Conservation (phyloP, 2,797 vertebrate genomes). For the Rhincodon typus region DNA sequence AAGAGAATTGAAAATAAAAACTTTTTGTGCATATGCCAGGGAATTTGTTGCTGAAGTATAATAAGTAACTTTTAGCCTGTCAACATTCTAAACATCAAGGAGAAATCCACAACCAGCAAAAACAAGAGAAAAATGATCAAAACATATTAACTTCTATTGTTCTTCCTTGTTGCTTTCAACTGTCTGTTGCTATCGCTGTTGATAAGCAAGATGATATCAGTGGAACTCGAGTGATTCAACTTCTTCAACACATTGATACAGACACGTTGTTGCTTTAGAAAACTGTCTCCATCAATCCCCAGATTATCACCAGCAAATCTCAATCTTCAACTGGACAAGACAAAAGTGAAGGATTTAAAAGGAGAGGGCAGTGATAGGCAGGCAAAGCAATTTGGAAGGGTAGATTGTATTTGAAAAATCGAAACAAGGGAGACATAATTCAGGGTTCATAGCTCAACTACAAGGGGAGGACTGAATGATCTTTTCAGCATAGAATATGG, state of each 20-base stretch:
- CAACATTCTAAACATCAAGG: not conserved
- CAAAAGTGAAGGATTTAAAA: not conserved
- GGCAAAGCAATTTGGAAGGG: not conserved
- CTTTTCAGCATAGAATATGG: not conserved
- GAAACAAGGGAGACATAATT: too few relatives aligned
- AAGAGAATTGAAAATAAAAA: not conserved
- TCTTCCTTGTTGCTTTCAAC: not conserved
- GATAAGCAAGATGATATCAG: not conserved
- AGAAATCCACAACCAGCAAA: not conserved
- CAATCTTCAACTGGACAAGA: not conserved
- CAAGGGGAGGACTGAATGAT: not conserved
- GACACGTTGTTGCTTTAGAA: not conserved
- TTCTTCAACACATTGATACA: not conserved
- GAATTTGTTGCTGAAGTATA: not conserved
- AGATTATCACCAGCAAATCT: not conserved
- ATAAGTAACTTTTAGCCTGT: not conserved
- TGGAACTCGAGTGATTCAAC: not conserved
- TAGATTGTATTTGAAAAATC: not conserved
- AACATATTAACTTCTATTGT: not conserved
- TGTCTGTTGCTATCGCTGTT: not conserved
- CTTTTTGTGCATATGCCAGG: not conserved
- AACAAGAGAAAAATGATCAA: not conserved
- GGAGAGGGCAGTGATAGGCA: not conserved
- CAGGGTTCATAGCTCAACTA: not conserved
- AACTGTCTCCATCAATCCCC: not conserved